Evolutionary conservation across 2,113 vertebrate genomes (phyloP).

Genomic region (Melanerpes aurifrons): DNA sequence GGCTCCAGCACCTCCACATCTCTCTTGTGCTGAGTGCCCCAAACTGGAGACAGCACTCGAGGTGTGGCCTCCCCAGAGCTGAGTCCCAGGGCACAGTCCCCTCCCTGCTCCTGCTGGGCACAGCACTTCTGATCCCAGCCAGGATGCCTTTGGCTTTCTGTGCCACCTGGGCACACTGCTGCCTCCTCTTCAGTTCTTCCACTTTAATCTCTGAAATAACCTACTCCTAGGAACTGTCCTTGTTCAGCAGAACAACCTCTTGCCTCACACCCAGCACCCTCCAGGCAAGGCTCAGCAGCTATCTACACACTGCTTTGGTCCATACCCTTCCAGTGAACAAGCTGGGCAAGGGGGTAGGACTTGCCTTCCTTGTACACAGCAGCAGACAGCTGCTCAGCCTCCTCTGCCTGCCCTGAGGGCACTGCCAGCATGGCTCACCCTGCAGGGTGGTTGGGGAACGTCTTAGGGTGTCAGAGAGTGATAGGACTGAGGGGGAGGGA

Average conservation of each 20-base stretch:
- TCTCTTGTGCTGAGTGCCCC: too few species aligned
- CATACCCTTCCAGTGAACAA: rapidly evolving
- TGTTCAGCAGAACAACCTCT: neutral
- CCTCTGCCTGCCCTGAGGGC: rapidly evolving
- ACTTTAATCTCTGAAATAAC: neutral
- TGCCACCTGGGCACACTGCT: too few species aligned
- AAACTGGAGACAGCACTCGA: too few species aligned
- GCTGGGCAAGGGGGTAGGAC: rapidly evolving
- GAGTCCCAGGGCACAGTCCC: too few species aligned
- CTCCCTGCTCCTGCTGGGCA: too few species aligned
- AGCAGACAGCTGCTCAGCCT: neutral
- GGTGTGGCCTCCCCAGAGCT: too few species aligned
- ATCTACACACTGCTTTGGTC: neutral
- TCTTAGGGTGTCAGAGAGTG: too few species aligned
- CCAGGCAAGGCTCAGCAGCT: neutral
- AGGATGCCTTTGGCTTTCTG: too few species aligned
- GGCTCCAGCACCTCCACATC: too few species aligned
- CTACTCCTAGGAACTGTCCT: neutral
- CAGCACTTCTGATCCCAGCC: too few species aligned
- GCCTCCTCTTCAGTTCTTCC: neutral
- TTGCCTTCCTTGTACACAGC: neutral
- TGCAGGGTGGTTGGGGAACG: too few species aligned
- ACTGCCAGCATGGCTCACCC: neutral
- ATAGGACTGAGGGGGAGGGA: too few species aligned
- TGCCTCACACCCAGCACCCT: neutral